These are phyloP conservation scores for Sebastes umbrosus DNA, from an alignment of 2,797 vertebrate species.

Conservation along the genomic window DNA sequence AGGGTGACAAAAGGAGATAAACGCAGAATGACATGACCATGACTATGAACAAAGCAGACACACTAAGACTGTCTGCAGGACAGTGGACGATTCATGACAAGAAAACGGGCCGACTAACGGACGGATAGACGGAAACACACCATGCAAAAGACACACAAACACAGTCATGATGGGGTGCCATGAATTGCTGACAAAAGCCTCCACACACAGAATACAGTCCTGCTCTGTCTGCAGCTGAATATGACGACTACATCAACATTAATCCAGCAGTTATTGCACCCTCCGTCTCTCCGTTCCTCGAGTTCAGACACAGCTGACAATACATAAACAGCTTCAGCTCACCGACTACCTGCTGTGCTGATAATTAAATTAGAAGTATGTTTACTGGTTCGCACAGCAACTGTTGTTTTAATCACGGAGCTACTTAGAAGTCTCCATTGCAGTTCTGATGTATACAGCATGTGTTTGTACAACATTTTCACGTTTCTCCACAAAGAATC, in stretches of 20 bases:
- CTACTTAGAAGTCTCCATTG: not conserved
- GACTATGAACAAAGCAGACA: conserved; percentile 32
- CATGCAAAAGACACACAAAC: not conserved
- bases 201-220: conserved; percentile 16
- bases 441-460: not conserved
- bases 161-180: conserved; percentile 6
- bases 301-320: not conserved
- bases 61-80: conserved; percentile 11
- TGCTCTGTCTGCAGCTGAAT: conserved; percentile 39
- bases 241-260: conserved; percentile 3
- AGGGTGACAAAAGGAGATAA: not conserved
- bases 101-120: not conserved
- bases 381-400: not conserved
- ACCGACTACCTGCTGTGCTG: not conserved
- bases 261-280: not conserved
- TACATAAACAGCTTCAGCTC: not conserved
- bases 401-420: not conserved
- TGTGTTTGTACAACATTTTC: not conserved
- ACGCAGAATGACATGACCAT: not conserved
- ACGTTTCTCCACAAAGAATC: no score
- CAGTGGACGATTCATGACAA: conserved; percentile 36
- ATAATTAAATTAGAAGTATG: not conserved
- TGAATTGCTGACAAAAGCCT: conserved; percentile 41
- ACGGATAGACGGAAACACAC: conserved; percentile 1
- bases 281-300: not conserved